Evolutionary conservation across 2,888 invertebrate genomes (phyloP).

Genomic region (Brachyptera putata): DNA sequence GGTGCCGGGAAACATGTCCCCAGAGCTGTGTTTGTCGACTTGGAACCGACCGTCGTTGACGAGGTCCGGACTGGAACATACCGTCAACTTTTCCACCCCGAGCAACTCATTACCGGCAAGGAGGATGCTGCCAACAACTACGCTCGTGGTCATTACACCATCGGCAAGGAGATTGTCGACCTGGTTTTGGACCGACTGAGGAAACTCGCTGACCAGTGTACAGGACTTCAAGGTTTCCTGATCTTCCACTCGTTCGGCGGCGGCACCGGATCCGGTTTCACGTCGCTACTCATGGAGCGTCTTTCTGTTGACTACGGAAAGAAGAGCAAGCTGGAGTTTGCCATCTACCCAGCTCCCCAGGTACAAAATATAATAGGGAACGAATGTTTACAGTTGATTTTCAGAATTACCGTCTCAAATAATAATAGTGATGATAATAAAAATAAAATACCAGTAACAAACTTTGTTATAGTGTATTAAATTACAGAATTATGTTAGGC

Average conservation of each 20-base stretch:
- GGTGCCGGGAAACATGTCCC: slow-evolving; percentile 95
- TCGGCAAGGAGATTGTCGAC: slow-evolving; percentile 58
- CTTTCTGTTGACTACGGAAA: slow-evolving; percentile 63
- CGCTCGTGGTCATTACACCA: slow-evolving; percentile 72
- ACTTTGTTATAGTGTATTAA: too few species aligned
- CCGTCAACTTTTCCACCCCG: slow-evolving; percentile 76
- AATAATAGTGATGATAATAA: too few species aligned
- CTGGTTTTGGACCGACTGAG: slow-evolving; percentile 52
- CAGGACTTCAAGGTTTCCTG: slow-evolving; percentile 56
- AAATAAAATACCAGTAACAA: too few species aligned
- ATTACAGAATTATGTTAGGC: too few species aligned
- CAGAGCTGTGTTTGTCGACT: slow-evolving; percentile 88
- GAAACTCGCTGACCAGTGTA: slow-evolving; percentile 54
- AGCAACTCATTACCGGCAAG: too few species aligned
- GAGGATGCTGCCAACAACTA: slow-evolving; percentile 50
- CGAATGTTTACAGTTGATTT: too few species aligned
- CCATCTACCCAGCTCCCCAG: too few species aligned
- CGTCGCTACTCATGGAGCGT: slow-evolving; percentile 61
- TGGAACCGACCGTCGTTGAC: slow-evolving; percentile 93
- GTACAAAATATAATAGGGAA: too few species aligned
- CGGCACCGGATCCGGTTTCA: slow-evolving; percentile 62
- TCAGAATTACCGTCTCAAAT: too few species aligned
- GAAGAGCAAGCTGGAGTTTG: slow-evolving; percentile 61
- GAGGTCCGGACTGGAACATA: slow-evolving; percentile 68
- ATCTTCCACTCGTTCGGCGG: slow-evolving; percentile 61